A percentile compares a stretch with the other conserved stretches of the same genome.
phyloP scores from a whole-genome alignment of 2,113 vertebrate genomes.

The Nycticryphes semicollaris region DNA sequence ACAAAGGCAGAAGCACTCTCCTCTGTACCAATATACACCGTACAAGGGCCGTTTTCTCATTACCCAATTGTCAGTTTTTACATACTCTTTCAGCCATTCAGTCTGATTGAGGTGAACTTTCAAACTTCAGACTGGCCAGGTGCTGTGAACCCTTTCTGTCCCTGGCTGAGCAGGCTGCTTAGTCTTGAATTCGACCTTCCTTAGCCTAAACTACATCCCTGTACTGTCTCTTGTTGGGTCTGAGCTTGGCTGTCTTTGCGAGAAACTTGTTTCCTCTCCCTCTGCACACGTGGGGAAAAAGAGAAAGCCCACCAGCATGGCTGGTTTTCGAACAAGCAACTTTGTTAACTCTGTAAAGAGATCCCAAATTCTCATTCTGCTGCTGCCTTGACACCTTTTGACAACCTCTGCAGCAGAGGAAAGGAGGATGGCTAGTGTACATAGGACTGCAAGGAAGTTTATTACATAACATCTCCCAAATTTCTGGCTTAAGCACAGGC shows the following conservation, averaged over 20 bases:
- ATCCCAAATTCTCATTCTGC: background rate
- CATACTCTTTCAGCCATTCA: background rate
- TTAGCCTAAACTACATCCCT: background rate
- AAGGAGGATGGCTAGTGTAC: rapidly evolving
- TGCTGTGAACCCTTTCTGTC: background rate
- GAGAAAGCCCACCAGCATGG: background rate
- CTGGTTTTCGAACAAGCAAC: background rate
- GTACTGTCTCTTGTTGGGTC: background rate
- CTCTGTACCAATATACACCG: background rate
- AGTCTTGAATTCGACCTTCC: too few species aligned
- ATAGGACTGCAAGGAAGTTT: background rate
- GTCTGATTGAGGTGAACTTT: background rate
- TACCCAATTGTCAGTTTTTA: background rate
- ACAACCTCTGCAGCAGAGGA: background rate
- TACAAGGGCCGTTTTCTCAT: background rate
- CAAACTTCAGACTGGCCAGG: rapidly evolving
- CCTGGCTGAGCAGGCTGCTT: background rate
- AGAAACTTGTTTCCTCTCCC: background rate
- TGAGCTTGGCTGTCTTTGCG: background rate
- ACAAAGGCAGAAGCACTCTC: background rate
- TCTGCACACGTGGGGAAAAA: rapidly evolving
- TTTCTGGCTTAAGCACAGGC: background rate
- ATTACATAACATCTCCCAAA: background rate
- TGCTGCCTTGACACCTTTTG: background rate
- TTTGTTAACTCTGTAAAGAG: background rate